Base-by-base conservation (phyloP, 1,140 invertebrate genomes). In the Maniola jurtina region DNA sequence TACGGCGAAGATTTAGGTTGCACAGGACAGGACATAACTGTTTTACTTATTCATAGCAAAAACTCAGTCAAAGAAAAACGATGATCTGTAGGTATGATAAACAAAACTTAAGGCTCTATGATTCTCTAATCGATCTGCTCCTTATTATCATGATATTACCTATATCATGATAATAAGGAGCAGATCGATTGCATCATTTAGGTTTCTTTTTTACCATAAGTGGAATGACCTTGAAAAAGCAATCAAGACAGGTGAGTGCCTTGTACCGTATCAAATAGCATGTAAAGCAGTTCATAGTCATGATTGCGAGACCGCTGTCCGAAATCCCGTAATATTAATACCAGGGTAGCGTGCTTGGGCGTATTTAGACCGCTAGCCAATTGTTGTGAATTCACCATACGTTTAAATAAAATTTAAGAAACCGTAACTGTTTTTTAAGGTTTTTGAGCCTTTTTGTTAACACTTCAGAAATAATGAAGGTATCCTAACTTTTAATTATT, bases 271-370 rank as follows among this genome's bases (percentile, higher is more conserved):
- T 25, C 57, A 34, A 54, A 66, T 52, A 54, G 15, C 52, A 35
- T 10, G 42, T 67, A 45, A 61, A 56, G 52, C 16, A 10, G 52
- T 61, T 61, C 14, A 48, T 42, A 36, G 48, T 11, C 16, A 15
- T 35, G 36, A 67, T 67, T 48, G 65, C 42, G 48, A 35, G 65
- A 67, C 61, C 48, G 48, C 48, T 59, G 16, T 42, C 54, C 64
- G 47, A 70, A 61, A 80, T 77, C 75, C 79, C 75, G 77, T 79
- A 81, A 78, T 48, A 57, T 64, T 68, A 74, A 77, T 73, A 59
- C 61, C 5, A 2, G 60, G 36, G 65, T 80, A 62, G 77, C 77
- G 74, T 81, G 80, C 72, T 58, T 56, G 25, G 42, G 34, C 60
- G 58, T 71, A 77, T 63, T 80, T 58, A 66, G 52, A 25, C 42